Evolutionary conservation across 1,140 invertebrate genomes (phyloP).

Genomic region (Drosophila orosa): DNA sequence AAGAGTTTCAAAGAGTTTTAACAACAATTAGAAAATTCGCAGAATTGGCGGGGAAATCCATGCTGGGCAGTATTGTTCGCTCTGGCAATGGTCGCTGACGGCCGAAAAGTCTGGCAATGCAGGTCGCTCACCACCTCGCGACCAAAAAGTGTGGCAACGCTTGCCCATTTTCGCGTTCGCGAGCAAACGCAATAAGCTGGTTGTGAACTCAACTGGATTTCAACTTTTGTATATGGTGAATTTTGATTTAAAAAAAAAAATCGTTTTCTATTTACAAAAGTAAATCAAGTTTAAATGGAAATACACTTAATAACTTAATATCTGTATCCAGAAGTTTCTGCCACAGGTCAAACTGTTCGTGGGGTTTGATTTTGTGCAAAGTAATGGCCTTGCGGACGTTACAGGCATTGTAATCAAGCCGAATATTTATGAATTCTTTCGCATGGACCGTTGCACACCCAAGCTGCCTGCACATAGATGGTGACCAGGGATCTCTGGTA

Average conservation of each 20-base stretch:
- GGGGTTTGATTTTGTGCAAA: constrained; percentile 94
- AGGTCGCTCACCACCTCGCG: too few relatives aligned
- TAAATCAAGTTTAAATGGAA: not conserved
- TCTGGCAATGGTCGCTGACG: too few relatives aligned
- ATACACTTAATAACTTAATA: constrained; percentile 92
- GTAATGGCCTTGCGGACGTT: constrained; percentile 92
- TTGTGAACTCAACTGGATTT: too few relatives aligned
- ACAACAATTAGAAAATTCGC: too few relatives aligned
- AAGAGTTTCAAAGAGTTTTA: too few relatives aligned
- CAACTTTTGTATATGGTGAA: not conserved
- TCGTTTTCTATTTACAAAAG: not conserved
- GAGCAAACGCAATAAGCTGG: too few relatives aligned
- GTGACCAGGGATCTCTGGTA: constrained; percentile 87
- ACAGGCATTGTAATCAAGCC: constrained; percentile 91
- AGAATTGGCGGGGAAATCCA: too few relatives aligned
- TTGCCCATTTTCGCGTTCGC: too few relatives aligned
- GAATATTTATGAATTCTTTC: constrained; percentile 92
- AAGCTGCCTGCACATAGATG: constrained; percentile 90
- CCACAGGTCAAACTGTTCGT: constrained; percentile 95
- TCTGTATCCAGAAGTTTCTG: constrained; percentile 93
- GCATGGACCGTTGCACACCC: constrained; percentile 90
- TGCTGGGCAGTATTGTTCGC: too few relatives aligned
- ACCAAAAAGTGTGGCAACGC: too few relatives aligned
- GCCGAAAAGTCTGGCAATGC: too few relatives aligned
- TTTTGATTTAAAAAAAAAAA: not conserved